Percentiles rank a stretch among this genome's conserved stretches.
Conservation (phyloP, 2,888 invertebrate genomes). For the Galerucella pusilla region DNA sequence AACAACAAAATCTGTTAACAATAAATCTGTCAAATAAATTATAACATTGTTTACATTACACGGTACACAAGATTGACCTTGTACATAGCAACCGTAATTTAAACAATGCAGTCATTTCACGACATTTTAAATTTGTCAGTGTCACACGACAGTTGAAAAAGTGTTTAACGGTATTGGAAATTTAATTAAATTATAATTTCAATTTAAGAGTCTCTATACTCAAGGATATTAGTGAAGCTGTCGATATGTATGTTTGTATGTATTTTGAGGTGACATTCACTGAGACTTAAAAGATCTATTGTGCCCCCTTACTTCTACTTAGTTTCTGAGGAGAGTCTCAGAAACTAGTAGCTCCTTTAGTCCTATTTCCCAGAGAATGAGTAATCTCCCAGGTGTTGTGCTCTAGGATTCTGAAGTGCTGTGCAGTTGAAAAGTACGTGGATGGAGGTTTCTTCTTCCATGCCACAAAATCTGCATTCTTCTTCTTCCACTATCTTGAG, state of each 20-base stretch:
- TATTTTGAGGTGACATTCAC: too few relatives aligned
- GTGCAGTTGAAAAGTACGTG: too few relatives aligned
- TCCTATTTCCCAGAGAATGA: too few relatives aligned
- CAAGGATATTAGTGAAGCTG: not conserved
- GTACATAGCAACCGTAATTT: not conserved
- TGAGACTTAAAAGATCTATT: too few relatives aligned
- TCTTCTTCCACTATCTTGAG: too few relatives aligned
- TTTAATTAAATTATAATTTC: not conserved
- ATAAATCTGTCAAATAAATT: constrained; percentile 12
- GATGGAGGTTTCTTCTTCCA: too few relatives aligned
- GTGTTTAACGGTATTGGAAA: constrained; percentile 6
- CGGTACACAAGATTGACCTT: constrained; percentile 13
- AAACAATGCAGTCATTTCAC: constrained; percentile 2
- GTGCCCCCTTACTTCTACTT: too few relatives aligned
- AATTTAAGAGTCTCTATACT: not conserved
- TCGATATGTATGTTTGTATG: not conserved
- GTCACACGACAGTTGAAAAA: not conserved
- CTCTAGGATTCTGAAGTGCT: too few relatives aligned
- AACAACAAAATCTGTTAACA: not conserved
- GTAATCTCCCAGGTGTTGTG: too few relatives aligned
- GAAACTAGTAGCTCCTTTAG: too few relatives aligned
- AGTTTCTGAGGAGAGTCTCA: too few relatives aligned
- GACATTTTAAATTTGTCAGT: constrained; percentile 4
- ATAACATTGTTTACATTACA: constrained; percentile 8
- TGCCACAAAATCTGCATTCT: too few relatives aligned